Percentiles rank a stretch among this genome's conserved stretches.
Conservation (phyloP, 2,888 invertebrate species). For the Graphium colonna region DNA sequence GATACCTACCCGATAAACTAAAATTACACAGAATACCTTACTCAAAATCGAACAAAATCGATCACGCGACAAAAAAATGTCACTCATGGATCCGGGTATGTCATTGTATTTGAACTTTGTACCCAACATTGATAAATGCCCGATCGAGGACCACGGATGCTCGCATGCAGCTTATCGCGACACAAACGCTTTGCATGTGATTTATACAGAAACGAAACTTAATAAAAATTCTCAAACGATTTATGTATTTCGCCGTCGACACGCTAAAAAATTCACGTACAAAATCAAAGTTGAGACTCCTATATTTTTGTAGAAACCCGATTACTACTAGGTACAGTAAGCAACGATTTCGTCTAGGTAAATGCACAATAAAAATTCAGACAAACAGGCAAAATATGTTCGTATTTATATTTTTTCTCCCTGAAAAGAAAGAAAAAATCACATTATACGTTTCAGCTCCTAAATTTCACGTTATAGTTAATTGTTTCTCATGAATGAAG, state of each 20-base stretch:
- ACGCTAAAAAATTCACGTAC: too few species aligned
- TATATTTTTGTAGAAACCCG: too few species aligned
- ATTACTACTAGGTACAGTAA: too few species aligned
- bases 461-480: too few species aligned
- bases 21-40: too few species aligned
- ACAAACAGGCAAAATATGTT: background rate
- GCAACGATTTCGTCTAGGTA: too few species aligned
- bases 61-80: constrained; percentile 30
- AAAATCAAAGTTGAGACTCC: too few species aligned
- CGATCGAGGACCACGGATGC: constrained; percentile 42
- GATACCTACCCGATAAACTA: too few species aligned
- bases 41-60: background rate
- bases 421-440: too few species aligned
- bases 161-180: constrained; percentile 59
- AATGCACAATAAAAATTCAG: too few species aligned
- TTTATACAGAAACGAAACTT: constrained; percentile 39
- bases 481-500: too few species aligned
- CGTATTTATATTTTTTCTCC: too few species aligned
- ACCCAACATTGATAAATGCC: constrained; percentile 59
- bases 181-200: constrained; percentile 36
- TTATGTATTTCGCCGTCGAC: background rate
- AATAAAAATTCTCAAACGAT: constrained; percentile 17
- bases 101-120: constrained; percentile 63
- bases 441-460: background rate
- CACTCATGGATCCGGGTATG: constrained; percentile 38